These are phyloP conservation scores for Nemotelus nigrinus DNA, from an alignment of 2,888 invertebrate genomes.

Conservation along the genomic window DNA sequence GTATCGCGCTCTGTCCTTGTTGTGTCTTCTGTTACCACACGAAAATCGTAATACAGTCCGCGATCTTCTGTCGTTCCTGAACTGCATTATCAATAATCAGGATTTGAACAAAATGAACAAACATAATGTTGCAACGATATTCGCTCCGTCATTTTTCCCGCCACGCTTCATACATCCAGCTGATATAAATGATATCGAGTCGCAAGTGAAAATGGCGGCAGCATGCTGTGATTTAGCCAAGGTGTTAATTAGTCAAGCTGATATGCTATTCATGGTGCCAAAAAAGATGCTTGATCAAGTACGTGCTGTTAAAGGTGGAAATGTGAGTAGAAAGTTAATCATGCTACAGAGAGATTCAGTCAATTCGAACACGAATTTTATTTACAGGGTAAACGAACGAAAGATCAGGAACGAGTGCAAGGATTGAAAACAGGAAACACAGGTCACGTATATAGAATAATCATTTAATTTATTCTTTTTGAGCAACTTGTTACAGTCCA, in stretches of 20 bases:
- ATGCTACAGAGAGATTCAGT: not conserved
- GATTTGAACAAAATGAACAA: constrained; percentile 87
- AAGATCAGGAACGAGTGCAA: constrained; percentile 48
- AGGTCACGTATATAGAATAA: constrained; percentile 63
- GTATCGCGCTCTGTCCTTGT: constrained; percentile 68
- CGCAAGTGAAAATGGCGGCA: constrained; percentile 85
- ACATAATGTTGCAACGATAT: constrained; percentile 93
- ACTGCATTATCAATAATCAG: constrained; percentile 75
- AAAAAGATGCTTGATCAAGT: constrained; percentile 75
- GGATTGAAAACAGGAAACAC: constrained; percentile 58
- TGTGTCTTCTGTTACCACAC: constrained; percentile 83
- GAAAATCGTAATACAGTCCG: constrained; percentile 87
- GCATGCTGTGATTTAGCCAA: constrained; percentile 88
- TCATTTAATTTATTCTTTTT: constrained; percentile 53
- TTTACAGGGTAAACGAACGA: constrained; percentile 5
- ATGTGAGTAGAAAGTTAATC: constrained; percentile 54
- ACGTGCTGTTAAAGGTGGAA: constrained; percentile 61
- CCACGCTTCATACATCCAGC: constrained; percentile 74
- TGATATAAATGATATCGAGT: constrained; percentile 74
- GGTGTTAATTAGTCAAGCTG: constrained; percentile 80
- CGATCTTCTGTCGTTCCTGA: constrained; percentile 80
- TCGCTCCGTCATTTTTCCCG: constrained; percentile 92
- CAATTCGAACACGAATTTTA: not conserved
- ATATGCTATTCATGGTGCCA: constrained; percentile 84
- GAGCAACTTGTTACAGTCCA: constrained; percentile 30